These are phyloP conservation scores for Mesembrinibis cayennensis DNA, from an alignment of 2,113 vertebrate genomes.

Conservation along the genomic window DNA sequence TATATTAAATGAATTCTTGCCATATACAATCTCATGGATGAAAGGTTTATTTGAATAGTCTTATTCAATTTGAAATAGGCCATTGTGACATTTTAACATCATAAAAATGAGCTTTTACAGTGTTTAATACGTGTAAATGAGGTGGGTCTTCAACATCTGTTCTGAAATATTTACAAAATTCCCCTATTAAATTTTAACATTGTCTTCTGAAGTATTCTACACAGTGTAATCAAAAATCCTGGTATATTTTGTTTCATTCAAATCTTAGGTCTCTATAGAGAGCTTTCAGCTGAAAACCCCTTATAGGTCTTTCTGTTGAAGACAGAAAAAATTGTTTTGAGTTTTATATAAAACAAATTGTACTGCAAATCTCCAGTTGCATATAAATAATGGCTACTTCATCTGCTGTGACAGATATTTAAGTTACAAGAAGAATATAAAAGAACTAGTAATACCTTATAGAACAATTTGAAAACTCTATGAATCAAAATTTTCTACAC, in stretches of 20 bases:
- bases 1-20: not conserved
- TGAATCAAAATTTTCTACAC: not conserved
- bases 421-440: not conserved
- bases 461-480: not conserved
- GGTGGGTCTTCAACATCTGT: not conserved
- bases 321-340: not conserved
- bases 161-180: constrained; percentile 48
- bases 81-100: not conserved
- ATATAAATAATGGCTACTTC: not conserved
- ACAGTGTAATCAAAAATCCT: not conserved
- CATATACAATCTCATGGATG: constrained; percentile 7
- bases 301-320: not conserved
- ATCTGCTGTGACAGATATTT: not conserved
- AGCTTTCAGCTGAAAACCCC: not conserved
- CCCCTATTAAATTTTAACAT: constrained; percentile 9
- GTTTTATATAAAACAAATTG: not conserved
- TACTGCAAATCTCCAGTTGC: not conserved
- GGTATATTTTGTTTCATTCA: not conserved
- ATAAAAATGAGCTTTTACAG: not conserved
- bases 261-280: not conserved
- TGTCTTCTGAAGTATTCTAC: not conserved
- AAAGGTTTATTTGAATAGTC: constrained; percentile 36
- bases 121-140: not conserved
- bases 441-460: not conserved
- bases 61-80: constrained; percentile 3